Evolutionary conservation across 2,113 vertebrate species (phyloP).

Genomic region (Tautogolabrus adspersus): DNA sequence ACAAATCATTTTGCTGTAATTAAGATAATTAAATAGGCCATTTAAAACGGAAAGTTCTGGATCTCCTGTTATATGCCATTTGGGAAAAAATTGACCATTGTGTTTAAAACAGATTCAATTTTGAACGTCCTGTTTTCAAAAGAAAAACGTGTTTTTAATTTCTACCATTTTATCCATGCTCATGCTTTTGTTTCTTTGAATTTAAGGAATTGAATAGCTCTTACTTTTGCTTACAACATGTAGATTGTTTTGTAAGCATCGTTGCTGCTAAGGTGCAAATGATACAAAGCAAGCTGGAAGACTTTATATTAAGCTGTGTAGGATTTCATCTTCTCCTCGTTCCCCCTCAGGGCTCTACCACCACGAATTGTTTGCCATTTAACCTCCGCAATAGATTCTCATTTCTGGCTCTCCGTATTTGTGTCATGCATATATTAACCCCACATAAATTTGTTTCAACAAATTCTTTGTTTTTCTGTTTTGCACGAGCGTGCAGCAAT

Average conservation of each 20-base stretch:
- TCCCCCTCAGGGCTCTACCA: conserved; percentile 62
- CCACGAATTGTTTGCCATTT: conserved; percentile 67
- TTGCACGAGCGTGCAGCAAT: conserved; percentile 4
- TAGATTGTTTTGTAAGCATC: not conserved
- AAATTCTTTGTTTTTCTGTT: conserved; percentile 4
- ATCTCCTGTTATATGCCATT: not conserved
- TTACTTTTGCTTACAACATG: not conserved
- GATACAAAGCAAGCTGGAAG: not conserved
- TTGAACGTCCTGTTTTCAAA: too few species aligned
- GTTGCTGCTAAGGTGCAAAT: not conserved
- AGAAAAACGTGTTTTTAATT: too few species aligned
- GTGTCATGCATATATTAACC: conserved; percentile 66
- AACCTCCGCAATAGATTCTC: conserved; percentile 62
- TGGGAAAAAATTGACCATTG: too few species aligned
- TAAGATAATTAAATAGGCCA: too few species aligned
- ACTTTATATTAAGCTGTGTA: conserved; percentile 45
- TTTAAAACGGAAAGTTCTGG: not conserved
- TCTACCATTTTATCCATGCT: not conserved
- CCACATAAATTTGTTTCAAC: conserved; percentile 42
- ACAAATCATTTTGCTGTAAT: too few species aligned
- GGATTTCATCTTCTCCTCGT: conserved; percentile 59
- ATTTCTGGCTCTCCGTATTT: conserved; percentile 49
- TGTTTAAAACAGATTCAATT: not conserved
- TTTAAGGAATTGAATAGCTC: not conserved
- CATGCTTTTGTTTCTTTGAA: not conserved